Evolutionary conservation across 2,113 vertebrate species (phyloP).

Genomic region (Telmatochromis brichardi): DNA sequence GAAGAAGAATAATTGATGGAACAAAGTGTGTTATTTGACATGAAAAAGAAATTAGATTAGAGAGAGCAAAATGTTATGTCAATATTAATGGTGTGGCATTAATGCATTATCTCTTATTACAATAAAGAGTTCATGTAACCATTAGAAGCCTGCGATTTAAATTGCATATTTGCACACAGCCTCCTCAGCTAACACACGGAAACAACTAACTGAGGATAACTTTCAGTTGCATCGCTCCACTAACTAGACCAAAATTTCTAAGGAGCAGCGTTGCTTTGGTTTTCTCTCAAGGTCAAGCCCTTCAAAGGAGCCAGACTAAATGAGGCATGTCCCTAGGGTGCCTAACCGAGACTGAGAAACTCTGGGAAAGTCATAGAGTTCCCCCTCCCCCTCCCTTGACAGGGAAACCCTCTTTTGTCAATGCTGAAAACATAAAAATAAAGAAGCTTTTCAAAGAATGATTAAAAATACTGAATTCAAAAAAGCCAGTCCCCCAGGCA

Average conservation of each 20-base stretch:
- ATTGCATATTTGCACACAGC: neutral
- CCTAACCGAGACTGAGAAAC: conserved; percentile 12
- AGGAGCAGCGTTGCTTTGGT: neutral
- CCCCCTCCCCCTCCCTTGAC: neutral
- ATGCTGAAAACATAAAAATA: neutral
- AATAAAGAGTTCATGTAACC: neutral
- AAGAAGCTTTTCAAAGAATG: neutral
- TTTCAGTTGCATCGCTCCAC: neutral
- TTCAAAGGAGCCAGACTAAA: conserved; percentile 40
- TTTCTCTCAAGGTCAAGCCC: conserved; percentile 47
- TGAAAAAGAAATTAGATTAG: neutral
- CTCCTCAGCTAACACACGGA: neutral
- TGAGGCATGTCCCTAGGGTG: conserved; percentile 44
- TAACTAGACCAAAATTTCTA: conserved; percentile 29
- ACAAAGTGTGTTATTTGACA: neutral
- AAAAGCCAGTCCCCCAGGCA: neutral
- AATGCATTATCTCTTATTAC: neutral
- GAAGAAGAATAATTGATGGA: neutral
- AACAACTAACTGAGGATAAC: neutral
- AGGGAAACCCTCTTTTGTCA: neutral
- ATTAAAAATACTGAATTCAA: neutral
- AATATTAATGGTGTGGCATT: conserved; percentile 19
- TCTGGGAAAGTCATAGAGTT: conserved; percentile 34
- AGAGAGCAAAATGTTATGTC: conserved; percentile 4
- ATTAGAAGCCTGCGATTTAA: neutral